Percentiles rank a stretch among this genome's conserved stretches.
Conservation (phyloP, 1,140 invertebrate genomes). For the Rhagoletis pomonella region DNA sequence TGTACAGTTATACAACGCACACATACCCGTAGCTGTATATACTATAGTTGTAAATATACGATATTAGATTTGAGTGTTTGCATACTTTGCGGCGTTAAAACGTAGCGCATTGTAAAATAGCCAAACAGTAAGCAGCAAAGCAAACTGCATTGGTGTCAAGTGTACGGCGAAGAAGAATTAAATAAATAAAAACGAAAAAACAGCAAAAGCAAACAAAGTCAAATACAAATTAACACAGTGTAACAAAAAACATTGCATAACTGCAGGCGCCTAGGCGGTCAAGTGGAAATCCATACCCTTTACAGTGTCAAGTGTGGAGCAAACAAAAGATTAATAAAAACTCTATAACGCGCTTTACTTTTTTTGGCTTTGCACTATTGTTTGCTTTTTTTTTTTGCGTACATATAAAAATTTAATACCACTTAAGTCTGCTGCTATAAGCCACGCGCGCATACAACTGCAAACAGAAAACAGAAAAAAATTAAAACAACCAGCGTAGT, state of each 20-base stretch:
- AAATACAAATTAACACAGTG: too few species aligned
- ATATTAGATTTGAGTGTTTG: background rate
- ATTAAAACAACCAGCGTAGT: background rate
- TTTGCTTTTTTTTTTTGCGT: background rate
- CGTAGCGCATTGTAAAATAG: background rate
- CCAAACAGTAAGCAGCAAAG: background rate
- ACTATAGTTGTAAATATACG: background rate
- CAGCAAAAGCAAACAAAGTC: background rate
- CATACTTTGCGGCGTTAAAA: constrained; percentile 21
- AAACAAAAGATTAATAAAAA: background rate
- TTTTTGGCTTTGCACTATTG: background rate
- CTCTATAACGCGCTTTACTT: too few species aligned
- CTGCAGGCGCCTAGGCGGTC: background rate
- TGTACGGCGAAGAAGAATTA: background rate
- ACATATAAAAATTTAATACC: background rate
- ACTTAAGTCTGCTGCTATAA: constrained; percentile 24
- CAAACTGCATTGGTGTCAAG: background rate
- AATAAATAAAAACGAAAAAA: background rate
- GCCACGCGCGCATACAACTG: background rate
- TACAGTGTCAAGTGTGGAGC: background rate
- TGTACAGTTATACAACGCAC: background rate
- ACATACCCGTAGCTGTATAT: background rate
- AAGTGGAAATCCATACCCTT: background rate
- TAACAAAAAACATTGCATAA: background rate
- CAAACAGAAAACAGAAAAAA: background rate